Conservation (phyloP, 1,140 invertebrate genomes). For the Drosophila asahinai region DNA sequence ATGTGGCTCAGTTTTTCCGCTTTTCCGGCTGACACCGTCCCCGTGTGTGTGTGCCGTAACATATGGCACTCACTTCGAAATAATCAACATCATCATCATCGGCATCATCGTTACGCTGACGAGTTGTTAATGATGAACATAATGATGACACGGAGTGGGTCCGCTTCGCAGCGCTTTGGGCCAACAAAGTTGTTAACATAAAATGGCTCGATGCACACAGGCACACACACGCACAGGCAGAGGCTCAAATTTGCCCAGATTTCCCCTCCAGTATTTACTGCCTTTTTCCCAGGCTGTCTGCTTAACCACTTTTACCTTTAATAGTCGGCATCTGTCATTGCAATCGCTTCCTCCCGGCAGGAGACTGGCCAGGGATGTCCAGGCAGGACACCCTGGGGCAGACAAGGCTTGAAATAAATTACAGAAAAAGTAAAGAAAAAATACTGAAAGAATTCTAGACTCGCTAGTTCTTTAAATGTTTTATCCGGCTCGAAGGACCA, state of each 20-base stretch:
- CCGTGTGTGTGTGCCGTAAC: slow-evolving; percentile 20
- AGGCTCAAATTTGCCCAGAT: slow-evolving; percentile 9
- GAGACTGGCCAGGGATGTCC: neutral
- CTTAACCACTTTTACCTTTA: slow-evolving; percentile 40
- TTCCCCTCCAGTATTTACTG: slow-evolving; percentile 7
- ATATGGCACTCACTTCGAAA: slow-evolving; percentile 57
- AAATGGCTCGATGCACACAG: slow-evolving; percentile 54
- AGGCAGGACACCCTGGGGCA: neutral
- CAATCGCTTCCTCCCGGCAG: slow-evolving; percentile 21
- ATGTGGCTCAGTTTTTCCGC: slow-evolving; percentile 25
- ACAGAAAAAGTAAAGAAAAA: neutral
- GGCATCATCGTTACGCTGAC: slow-evolving; percentile 50
- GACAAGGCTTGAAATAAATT: neutral
- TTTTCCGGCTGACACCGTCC: neutral
- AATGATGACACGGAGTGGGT: slow-evolving; percentile 36
- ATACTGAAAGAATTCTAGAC: neutral
- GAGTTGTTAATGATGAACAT: slow-evolving; percentile 65
- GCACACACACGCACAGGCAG: slow-evolving; percentile 9
- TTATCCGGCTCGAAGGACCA: too few species aligned
- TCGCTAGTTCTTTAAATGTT: neutral
- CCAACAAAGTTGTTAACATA: slow-evolving; percentile 67
- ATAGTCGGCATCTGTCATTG: slow-evolving; percentile 47
- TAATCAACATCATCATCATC: slow-evolving; percentile 56
- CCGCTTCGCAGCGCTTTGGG: slow-evolving; percentile 48
- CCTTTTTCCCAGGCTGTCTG: neutral